phyloP scores from a whole-genome alignment of 37 sponge, comb jelly and placozoan species.

The Cladorhizidae sp. region DNA sequence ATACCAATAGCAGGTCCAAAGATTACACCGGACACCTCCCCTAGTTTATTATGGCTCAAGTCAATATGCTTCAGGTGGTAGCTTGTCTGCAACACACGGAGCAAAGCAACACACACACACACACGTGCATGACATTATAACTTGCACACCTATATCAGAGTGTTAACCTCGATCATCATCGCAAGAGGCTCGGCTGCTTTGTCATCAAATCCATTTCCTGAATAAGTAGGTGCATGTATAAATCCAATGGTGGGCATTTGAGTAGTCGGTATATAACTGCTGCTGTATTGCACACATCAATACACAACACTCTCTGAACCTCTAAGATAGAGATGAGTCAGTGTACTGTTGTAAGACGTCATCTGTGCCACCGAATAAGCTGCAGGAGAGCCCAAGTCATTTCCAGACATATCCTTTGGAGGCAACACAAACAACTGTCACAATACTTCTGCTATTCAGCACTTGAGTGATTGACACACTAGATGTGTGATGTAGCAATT shows the following conservation, averaged over 20 bases:
- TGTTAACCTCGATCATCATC: slow-evolving; percentile 73
- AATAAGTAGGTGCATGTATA: not conserved
- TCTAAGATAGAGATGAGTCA: slow-evolving; percentile 62
- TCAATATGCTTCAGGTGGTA: slow-evolving; percentile 78
- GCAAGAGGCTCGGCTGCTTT: slow-evolving; percentile 83
- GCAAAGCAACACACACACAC: not conserved
- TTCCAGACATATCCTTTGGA: slow-evolving; percentile 77
- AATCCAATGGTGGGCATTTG: too few relatives aligned
- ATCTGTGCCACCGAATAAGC: slow-evolving; percentile 64
- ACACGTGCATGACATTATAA: not conserved
- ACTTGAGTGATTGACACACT: slow-evolving; percentile 12
- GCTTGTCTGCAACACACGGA: slow-evolving; percentile 56
- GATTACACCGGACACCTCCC: slow-evolving; percentile 77
- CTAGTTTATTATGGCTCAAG: slow-evolving; percentile 91
- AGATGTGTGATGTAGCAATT: slow-evolving; percentile 94
- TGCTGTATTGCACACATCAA: too few relatives aligned
- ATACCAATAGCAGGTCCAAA: slow-evolving; percentile 91
- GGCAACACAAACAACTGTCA: not conserved
- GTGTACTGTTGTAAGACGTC: slow-evolving; percentile 61
- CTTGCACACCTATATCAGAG: not conserved
- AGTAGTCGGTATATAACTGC: too few relatives aligned
- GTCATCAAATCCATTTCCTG: slow-evolving; percentile 83
- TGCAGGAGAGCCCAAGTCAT: slow-evolving; percentile 72
- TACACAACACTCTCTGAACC: slow-evolving; percentile 37
- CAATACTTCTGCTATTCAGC: not conserved